Base-by-base conservation (phyloP, 2,113 vertebrate species). In the Manacus vitellinus region DNA sequence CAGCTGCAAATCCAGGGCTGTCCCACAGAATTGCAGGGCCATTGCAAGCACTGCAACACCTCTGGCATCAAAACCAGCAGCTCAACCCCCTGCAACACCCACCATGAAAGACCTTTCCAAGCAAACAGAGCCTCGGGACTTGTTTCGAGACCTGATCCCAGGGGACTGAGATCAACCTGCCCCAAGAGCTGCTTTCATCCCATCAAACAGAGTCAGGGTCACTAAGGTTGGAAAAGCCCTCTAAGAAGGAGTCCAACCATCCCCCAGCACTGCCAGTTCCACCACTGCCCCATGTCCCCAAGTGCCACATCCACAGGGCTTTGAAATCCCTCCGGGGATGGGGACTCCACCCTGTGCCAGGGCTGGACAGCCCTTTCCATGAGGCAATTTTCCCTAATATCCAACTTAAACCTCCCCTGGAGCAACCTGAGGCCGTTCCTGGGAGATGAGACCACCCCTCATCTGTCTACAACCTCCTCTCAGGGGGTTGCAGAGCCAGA, bases 21-120 rank as follows among this genome's bases (percentile, higher is more conserved):
- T 21, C 28, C 47, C n/a, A 1, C 1, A 9, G 35, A 0, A 0
- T 18, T 18, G 19, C 0, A 2, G 0, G 4, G 9, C 10, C 9
- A 3, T 1, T 25, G 5, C 47, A 25, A 49, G 11, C 4, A 6
- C 35, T 25, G 41, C 5, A 18, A 8, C 4, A 49, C 6, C 8
- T 71, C 52, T 39, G 9, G 16, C 13, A 8, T 3, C 54, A 2
- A 51, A 87, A 23, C 5, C 52, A 39, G 44, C 1, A 8, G 44
- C 51, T 71, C 27, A 43, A 22, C 65, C 2, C 33, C 61, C 73
- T 14, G 9, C 22, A 41, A 19, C 5, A 28, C 5, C 8, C 25
- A 10, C 51, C 23, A 1, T 0, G 1, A 17, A 61, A 2, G 8
- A n/a, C 9, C 14, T 39, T 63, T 1, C 1, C 1, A 3, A 51